Base-by-base conservation (phyloP, 2,113 vertebrate genomes). In the Cebidichthys violaceus region DNA sequence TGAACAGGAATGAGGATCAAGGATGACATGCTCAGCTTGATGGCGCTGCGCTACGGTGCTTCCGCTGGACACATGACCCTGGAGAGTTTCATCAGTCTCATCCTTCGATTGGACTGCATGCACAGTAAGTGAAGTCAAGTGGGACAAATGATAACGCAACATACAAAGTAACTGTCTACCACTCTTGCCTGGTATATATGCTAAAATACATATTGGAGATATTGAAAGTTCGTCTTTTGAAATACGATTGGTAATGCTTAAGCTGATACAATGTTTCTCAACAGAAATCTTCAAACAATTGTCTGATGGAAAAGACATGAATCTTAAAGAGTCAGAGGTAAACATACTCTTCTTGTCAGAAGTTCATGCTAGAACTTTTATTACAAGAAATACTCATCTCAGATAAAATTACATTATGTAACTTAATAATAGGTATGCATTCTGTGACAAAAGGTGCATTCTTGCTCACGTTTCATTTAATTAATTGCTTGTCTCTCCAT, bases 11-110 rank as follows among this genome's bases (percentile, higher is more conserved):
- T 82, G 7, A 87, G 1, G 8, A 8, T 94, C 47, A 93, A 54
- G 0, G 93, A 95, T 37, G 77, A 90, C 35, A 83, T 95, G 82
- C 86, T 95, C 20, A 94, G 91, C 41, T 55, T 95, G 74, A 87
- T 94, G 88, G 86, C 83, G 39, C 47, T 95, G 70, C 93, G 94
- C 9, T 94, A 95, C 4, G 83, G 93, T 0, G 83, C 77, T 55
- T 86, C 92, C 11, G 41, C 87, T 59, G 90, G 92, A 47, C 76
- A 92, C 52, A 80, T 95, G 39, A 89, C 87, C 0, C 79, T 95
- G 82, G 94, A 95, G 84, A 94, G 67, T 75, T 95, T 94, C 88
- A 93, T 95, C 50, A 88, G 75, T 37, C 93, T 95, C 39, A 76
- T 92, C 24, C 81, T 95, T 33, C 95, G 94, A 22, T 18, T 94